Evolutionary conservation across 2,797 vertebrate species (phyloP).

Genomic region (Halcyon chelicuti): DNA sequence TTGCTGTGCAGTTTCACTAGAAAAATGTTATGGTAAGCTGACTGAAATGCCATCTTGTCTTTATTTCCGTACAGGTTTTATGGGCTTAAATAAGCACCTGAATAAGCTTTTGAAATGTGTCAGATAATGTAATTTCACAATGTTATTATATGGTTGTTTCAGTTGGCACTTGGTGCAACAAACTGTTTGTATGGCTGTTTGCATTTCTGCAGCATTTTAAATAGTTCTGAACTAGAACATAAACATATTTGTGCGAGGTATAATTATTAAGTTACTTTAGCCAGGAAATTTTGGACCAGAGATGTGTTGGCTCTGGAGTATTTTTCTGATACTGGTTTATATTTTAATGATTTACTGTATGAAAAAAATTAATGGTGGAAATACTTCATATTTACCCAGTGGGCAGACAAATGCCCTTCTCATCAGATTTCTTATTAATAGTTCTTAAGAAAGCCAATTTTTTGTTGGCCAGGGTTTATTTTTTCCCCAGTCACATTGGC

Average conservation of each 20-base stretch:
- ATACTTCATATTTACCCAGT: conserved; percentile 11
- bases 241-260: conserved; percentile 17
- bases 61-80: conserved; percentile 58
- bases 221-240: conserved; percentile 2
- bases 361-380: conserved; percentile 28
- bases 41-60: conserved; percentile 69
- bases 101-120: conserved; percentile 72
- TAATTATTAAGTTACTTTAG: conserved; percentile 37
- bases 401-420: conserved; percentile 30
- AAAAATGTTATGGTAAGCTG: conserved; percentile 72
- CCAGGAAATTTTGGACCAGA: conserved; percentile 19
- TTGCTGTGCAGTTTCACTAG: conserved; percentile 60
- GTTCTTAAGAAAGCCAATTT: background rate
- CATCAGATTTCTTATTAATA: conserved; percentile 12
- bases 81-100: conserved; percentile 73
- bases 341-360: background rate
- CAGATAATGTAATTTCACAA: conserved; percentile 65
- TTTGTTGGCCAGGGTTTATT: background rate
- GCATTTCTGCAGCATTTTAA: conserved; percentile 44
- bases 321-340: conserved; percentile 35
- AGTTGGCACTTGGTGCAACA: conserved; percentile 55
- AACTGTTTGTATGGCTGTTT: conserved; percentile 43
- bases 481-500: conserved; percentile 8
- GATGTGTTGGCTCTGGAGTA: background rate
- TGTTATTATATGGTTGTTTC: conserved; percentile 59